A percentile compares a stretch with the other conserved stretches of the same genome.
phyloP scores from a whole-genome alignment of 37 sponge, comb jelly and placozoan genomes.

The Spongilla lacustris region DNA sequence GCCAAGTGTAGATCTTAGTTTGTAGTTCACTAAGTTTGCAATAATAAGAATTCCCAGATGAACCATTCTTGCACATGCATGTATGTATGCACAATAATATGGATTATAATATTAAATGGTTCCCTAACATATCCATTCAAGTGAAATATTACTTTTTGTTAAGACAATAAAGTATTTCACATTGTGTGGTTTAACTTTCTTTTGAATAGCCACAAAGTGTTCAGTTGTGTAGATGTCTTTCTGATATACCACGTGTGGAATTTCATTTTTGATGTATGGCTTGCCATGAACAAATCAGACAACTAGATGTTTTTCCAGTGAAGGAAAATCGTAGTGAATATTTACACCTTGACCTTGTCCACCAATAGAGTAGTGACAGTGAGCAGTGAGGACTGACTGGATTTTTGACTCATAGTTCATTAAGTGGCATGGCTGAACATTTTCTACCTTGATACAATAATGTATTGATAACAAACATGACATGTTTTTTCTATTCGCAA shows the following conservation, averaged over 20 bases:
- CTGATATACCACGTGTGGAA: constrained; percentile 43
- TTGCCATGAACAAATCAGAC: constrained; percentile 67
- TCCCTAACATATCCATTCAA: too few species aligned
- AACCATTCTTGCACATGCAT: constrained; percentile 17
- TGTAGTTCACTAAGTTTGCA: constrained; percentile 14
- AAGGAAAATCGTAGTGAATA: constrained; percentile 55
- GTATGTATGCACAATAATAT: too few species aligned
- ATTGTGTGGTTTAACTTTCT: constrained; percentile 44
- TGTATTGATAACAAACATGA: background rate
- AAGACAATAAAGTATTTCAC: background rate
- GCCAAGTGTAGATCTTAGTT: constrained; percentile 39
- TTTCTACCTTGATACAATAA: constrained; percentile 20
- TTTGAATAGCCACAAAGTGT: constrained; percentile 24
- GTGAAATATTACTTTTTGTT: too few species aligned
- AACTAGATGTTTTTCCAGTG: constrained; percentile 69
- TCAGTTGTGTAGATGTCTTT: constrained; percentile 42
- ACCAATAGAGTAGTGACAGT: constrained; percentile 64
- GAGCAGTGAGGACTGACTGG: constrained; percentile 53
- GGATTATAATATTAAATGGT: too few species aligned
- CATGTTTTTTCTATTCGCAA: too few species aligned
- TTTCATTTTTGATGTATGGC: constrained; percentile 41
- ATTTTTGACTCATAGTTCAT: constrained; percentile 65
- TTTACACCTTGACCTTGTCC: constrained; percentile 51
- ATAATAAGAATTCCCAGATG: too few species aligned
- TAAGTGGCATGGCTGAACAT: constrained; percentile 57